Conservation (phyloP, 2,113 vertebrate genomes). For the Macquaria australasica region DNA sequence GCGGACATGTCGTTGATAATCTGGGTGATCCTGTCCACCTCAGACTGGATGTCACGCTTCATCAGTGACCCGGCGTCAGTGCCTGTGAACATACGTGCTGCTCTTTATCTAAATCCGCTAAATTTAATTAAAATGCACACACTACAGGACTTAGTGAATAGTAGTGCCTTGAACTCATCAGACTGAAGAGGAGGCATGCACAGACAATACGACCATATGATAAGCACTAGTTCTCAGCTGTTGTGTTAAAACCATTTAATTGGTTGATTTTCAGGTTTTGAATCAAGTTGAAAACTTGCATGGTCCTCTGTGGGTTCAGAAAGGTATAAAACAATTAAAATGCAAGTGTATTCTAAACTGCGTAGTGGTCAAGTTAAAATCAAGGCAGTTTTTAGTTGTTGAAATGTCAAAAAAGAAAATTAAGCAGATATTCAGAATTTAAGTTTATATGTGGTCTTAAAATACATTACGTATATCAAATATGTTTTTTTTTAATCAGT, state of each 20-base stretch:
- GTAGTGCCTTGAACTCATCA: not conserved
- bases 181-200: not conserved
- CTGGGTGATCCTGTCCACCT: slow-evolving; percentile 65
- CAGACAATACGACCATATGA: not conserved
- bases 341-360: not conserved
- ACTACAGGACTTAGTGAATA: not conserved
- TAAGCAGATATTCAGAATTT: not conserved
- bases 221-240: not conserved
- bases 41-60: slow-evolving; percentile 67
- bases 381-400: not conserved
- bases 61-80: slow-evolving; percentile 71
- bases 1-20: slow-evolving; percentile 66
- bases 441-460: not conserved
- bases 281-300: not conserved
- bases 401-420: not conserved
- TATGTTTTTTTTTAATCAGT: not conserved
- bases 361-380: not conserved
- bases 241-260: not conserved
- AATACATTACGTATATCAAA: not conserved
- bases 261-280: not conserved
- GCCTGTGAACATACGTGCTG: slow-evolving; percentile 52
- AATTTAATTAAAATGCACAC: not conserved
- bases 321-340: not conserved
- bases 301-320: not conserved
- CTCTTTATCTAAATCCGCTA: not conserved